These are phyloP conservation scores for Paramormyrops kingsleyae DNA, from an alignment of 2,113 vertebrate species.

Conservation along the genomic window DNA sequence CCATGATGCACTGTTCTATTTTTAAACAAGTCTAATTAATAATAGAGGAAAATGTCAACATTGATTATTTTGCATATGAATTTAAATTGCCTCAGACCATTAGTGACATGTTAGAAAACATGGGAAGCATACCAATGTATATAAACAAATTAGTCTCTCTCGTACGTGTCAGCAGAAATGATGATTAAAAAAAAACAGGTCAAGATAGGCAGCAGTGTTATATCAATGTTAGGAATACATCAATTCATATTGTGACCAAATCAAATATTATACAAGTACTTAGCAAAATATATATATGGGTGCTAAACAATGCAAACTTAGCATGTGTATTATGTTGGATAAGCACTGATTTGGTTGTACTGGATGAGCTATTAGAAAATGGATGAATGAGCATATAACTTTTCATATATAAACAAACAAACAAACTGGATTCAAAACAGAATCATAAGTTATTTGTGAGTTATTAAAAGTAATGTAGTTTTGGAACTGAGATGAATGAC, in stretches of 20 bases:
- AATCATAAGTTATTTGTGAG: not conserved
- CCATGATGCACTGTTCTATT: not conserved
- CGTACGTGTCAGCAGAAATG: not conserved
- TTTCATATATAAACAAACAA: not conserved
- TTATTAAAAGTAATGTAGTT: not conserved
- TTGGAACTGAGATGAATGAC: not conserved
- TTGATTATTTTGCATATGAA: not conserved
- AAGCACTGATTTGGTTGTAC: not conserved
- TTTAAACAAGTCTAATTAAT: not conserved
- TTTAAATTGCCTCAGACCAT: slow-evolving; percentile 12
- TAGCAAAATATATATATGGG: not conserved
- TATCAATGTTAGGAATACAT: not conserved
- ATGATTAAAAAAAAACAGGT: not conserved
- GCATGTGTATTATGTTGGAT: not conserved
- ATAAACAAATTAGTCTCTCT: not conserved
- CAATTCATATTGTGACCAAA: not conserved
- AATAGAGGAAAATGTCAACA: not conserved
- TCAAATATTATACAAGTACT: not conserved
- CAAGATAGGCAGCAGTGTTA: not conserved
- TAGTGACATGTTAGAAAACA: not conserved
- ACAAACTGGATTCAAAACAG: not conserved
- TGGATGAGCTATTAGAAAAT: not conserved
- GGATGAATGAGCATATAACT: not conserved
- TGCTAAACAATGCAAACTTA: not conserved
- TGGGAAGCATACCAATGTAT: not conserved